Base-by-base conservation (phyloP, 2,888 invertebrate genomes). In the Drosophila anceps region DNA sequence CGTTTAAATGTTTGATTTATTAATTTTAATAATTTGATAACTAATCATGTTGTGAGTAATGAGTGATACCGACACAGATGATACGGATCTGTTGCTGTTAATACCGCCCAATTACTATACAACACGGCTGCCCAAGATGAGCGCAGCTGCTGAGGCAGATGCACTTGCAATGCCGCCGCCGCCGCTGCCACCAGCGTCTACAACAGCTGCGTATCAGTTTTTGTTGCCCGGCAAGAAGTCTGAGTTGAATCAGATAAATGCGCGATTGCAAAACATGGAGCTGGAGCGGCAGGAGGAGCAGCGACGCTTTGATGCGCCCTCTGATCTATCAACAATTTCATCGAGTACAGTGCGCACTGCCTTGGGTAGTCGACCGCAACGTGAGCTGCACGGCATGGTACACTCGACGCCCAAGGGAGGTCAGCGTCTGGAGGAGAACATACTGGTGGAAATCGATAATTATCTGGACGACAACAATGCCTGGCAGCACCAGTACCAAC, bases 51-150 rank as follows among this genome's bases (percentile, higher is more conserved):
- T 59, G 10, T 50, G 39, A 73, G 88, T 78, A 44, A 88, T 88
- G 86, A 86, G 85, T 60, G 85, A 75, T 55, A 95, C 95, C 93
- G 95, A 95, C 90, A 94, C 95, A 72, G 97, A 97, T 94, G 97
- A 97, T 93, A 97, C 97, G 6, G 97, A 97, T 93, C 95, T 96
- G 88, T 94, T 97, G 76, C 93, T 97, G 84, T 93, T 96, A 83
- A 96, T 97, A 91, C 96, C 97, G 72, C 97, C 97, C 15, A 95
- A 96, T 92, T 95, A 96, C 87, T 96, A 75, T 24, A 91, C n/a
- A 75, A 78, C 12, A 84, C 90, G 5, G 83, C 85, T 93, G 94
- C 77, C 94, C 13, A 81, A 68, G 67, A 77, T 78, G 76, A 74
- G 61, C 46, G 63, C 61, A 53, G 63, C 63, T 46, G 76, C 67